Conservation (phyloP, 2,888 invertebrate genomes). For the Hirtodrosophila alboralis region DNA sequence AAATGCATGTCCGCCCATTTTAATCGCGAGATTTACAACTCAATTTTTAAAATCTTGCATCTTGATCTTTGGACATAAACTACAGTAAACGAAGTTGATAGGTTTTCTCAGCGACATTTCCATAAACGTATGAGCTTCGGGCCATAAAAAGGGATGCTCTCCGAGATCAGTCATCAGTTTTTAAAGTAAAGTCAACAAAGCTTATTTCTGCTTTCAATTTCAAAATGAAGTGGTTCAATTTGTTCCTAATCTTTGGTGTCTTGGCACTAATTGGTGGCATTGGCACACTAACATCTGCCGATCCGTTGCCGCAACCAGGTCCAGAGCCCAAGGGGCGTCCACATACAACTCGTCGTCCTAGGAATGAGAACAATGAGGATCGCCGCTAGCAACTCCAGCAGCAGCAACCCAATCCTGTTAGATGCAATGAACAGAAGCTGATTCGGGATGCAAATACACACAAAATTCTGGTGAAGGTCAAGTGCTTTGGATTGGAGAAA, state of each 20-base stretch:
- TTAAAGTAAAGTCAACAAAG: conserved; percentile 18
- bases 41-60: conserved; percentile 64
- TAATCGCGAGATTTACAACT: conserved; percentile 78
- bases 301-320: conserved; percentile 65
- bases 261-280: conserved; percentile 77
- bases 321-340: conserved; percentile 81
- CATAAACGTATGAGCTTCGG: conserved; percentile 15
- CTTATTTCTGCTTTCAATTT: conserved; percentile 5
- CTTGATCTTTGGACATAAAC: conserved; percentile 62
- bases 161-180: conserved; percentile 45
- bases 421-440: conserved; percentile 45
- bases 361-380: conserved; percentile 64
- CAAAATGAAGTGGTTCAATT: conserved; percentile 80
- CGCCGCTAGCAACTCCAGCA: conserved; percentile 68
- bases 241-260: conserved; percentile 78
- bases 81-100: conserved; percentile 71
- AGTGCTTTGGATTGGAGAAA: conserved; percentile 70
- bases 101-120: conserved; percentile 58
- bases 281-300: conserved; percentile 70
- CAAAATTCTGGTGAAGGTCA: conserved; percentile 65
- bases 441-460: conserved; percentile 29
- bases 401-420: conserved; percentile 9
- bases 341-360: conserved; percentile 77
- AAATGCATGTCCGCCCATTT: conserved; percentile 74
- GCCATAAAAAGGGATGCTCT: conserved; percentile 49